These are phyloP conservation scores for Garrulus glandarius DNA, from an alignment of 2,797 vertebrate species.

Conservation along the genomic window DNA sequence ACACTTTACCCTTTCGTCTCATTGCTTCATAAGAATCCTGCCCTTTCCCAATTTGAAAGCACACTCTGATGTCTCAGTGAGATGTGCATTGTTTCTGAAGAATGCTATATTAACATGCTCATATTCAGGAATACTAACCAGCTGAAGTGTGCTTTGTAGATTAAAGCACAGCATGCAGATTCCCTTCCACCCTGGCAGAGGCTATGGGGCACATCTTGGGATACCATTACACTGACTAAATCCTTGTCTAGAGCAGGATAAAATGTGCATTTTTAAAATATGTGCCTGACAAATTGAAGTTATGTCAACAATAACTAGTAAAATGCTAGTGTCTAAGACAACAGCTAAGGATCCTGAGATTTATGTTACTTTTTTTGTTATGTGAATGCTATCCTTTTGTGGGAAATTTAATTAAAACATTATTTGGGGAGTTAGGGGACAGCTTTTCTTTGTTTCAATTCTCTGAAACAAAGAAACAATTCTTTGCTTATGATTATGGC, in stretches of 20 bases:
- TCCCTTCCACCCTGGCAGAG: neutral
- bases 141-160: neutral
- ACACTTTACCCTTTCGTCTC: neutral
- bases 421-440: constrained; percentile 19
- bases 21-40: neutral
- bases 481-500: constrained; percentile 39
- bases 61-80: neutral
- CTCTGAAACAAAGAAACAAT: neutral
- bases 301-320: neutral
- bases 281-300: neutral
- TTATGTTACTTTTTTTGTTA: neutral
- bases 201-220: neutral
- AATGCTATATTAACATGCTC: neutral
- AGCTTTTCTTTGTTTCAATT: constrained; percentile 43
- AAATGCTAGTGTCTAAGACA: neutral
- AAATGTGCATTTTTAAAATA: neutral
- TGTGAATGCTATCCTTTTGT: neutral
- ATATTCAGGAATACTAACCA: neutral
- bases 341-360: neutral
- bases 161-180: neutral
- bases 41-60: neutral
- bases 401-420: constrained; percentile 48
- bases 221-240: neutral
- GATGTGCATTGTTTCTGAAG: neutral
- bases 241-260: neutral